Base-by-base conservation (phyloP, 2,113 vertebrate species). In the Corythornis cristatus region DNA sequence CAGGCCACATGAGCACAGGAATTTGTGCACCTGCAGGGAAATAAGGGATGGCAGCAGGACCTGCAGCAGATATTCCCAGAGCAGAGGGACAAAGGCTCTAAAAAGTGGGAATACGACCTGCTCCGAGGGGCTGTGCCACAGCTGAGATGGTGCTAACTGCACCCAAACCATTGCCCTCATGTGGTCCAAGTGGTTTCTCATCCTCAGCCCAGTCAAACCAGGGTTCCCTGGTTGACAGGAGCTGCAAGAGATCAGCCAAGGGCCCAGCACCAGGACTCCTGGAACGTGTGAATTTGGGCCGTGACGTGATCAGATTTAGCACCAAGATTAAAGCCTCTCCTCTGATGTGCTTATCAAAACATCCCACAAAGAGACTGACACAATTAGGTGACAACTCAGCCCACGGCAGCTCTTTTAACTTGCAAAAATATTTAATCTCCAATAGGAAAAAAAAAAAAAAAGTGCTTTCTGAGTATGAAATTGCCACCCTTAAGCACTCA, bases 351-450 rank as follows among this genome's bases (percentile, higher is more conserved):
- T 92, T 89, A 89, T 93, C 95, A 91, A 94, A 96, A 94, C 22
- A 89, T 20, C 83, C 96, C 95, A 89, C 95, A 91, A 92, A 88
- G 94, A 93, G 93, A 72, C 85, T 96, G 96, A 95, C 96, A 96
- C 5, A 96, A 96, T 89, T 93, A 91, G 95, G 95, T 91, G 95
- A 96, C 95, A 93, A 72, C 89, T 86, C 94, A 96, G 94, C 95
- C 96, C 93, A 96, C 91, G 50, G 95, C 95, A 83, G 75, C 84
- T 85, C 93, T 89, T 96, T 94, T 75, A 91, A 95, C 93, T 91
- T 78, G 93, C 95, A 92, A 91, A 94, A 95, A 96, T 95, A 96
- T 93, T 95, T 91, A 93, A 95, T 91, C 94, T 81, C 87, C 82
- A 77, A 5, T 17, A 56, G 48, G 89, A 57, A 92, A 50, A 93